These are phyloP conservation scores for Cylas formicarius DNA, from an alignment of 1,140 invertebrate genomes.

Conservation along the genomic window DNA sequence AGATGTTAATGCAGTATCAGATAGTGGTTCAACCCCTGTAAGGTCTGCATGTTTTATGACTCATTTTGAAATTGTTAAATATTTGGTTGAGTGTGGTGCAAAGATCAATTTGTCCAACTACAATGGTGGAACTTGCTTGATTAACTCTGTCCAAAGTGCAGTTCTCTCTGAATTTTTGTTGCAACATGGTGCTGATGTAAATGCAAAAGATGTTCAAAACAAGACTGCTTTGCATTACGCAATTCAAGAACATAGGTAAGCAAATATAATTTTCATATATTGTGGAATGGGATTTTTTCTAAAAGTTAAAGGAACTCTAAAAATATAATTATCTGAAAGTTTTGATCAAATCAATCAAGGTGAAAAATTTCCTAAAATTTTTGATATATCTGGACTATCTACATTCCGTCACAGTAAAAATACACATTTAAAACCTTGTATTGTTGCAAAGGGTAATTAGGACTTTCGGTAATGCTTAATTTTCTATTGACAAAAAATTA, in stretches of 20 bases:
- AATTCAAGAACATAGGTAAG: conserved; percentile 71
- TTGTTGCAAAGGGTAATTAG: no score
- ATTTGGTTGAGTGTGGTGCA: conserved; percentile 75
- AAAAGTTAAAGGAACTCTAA: not conserved
- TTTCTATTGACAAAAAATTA: no score
- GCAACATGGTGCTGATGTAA: conserved; percentile 68
- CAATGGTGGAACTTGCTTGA: conserved; percentile 89
- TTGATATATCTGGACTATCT: no score
- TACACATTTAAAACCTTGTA: no score
- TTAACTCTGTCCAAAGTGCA: conserved; percentile 85
- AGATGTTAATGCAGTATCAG: conserved; percentile 75
- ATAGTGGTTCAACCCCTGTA: conserved; percentile 83
- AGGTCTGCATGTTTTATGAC: conserved; percentile 91
- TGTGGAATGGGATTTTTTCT: no score
- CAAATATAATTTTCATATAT: conserved; percentile 6
- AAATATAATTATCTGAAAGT: no score
- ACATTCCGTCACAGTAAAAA: no score
- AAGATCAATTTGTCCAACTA: conserved; percentile 82
- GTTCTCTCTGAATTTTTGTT: conserved; percentile 76
- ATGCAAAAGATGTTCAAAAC: conserved; percentile 82
- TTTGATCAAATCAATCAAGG: no score
- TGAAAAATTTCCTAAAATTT: no score
- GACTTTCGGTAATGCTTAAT: no score
- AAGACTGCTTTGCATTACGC: conserved; percentile 92
- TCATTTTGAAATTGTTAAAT: conserved; percentile 71